Evolutionary conservation across 2,797 vertebrate species (phyloP), one percentile per base, ranked within the genome.

Genomic region (Syngnathus acus): DNA sequence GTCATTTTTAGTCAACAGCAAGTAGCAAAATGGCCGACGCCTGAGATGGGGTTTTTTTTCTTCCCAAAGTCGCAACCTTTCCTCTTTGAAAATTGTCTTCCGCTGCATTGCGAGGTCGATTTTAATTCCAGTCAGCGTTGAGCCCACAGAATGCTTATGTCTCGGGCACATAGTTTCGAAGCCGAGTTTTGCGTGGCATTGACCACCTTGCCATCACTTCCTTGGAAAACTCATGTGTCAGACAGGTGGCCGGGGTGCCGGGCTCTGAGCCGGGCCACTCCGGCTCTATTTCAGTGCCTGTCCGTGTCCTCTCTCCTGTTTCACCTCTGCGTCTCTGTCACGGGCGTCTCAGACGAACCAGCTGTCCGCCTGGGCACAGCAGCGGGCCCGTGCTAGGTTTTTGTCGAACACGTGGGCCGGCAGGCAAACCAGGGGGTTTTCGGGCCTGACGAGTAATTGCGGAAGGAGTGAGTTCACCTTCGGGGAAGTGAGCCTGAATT

Each of bases 191-290:
- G 78, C 75, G 75, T 71, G 66, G 72, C 71, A 72, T 72, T 13
- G 67, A 58, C 83, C 80, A 81, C 80, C 80, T 88, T 88, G 84
- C 84, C 84, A 83, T 86, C 83, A 85, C 82, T 88, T 88, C 82
- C 83, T 87, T 83, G 81, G 82, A 86, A 85, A 82, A 68, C 81
- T 86, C 74, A 76, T 78, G 81, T 84, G 78, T 75, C 66, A 75
- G 86, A 89, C 88, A 89, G 87, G 85, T 87, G 86, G 84, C 77
- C 42, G 14, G 71, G 72, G 75, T 68, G 79, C 77, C 75, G 72
- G 73, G 32, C 32, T 32, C 32, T 32, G 32, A 32, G 32, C 32
- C 32, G 32, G 32, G 32, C 32, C 32, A 32, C 32, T 32, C 32
- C 32, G 32, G 32, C 78, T 85, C 84, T 88, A 89, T 89, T 89